A percentile compares a stretch with the other conserved stretches of the same genome.
phyloP scores from a whole-genome alignment of 2,888 invertebrate genomes.

The Frankliniella fusca region DNA sequence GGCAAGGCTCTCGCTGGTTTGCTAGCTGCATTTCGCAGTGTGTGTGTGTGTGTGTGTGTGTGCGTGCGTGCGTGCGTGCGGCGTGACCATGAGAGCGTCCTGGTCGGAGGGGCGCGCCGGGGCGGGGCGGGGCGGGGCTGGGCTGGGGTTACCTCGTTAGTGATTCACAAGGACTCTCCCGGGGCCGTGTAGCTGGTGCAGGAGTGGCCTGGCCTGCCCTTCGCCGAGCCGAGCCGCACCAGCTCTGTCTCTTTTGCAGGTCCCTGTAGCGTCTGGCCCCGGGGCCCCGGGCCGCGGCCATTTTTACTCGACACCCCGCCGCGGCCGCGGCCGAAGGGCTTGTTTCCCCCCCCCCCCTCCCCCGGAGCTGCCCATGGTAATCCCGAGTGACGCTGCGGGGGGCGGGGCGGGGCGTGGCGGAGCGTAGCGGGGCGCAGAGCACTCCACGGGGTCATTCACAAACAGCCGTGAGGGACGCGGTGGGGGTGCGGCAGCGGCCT shows the following conservation, averaged over 20 bases:
- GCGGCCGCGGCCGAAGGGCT: no score
- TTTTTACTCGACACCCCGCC: not conserved
- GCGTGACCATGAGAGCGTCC: not conserved
- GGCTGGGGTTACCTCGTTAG: not conserved
- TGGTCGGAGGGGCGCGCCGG: not conserved
- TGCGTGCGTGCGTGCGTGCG: no score
- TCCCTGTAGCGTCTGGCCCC: not conserved
- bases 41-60: constrained; percentile 1
- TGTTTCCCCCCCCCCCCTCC: no score
- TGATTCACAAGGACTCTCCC: constrained; percentile 19
- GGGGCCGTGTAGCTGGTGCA: not conserved
- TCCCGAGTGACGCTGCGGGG: no score
- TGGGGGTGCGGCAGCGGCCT: no score
- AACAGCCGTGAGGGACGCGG: no score
- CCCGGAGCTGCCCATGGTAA: no score
- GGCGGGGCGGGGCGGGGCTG: not conserved
- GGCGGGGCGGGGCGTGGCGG: no score
- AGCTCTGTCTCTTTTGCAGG: not conserved
- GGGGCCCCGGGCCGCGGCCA: not conserved
- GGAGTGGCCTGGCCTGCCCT: no score
- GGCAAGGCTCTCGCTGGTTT: no score
- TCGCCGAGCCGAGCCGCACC: not conserved
- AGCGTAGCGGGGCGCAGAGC: no score
- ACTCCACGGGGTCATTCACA: no score
- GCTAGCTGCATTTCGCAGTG: not conserved